Conservation (phyloP, 2,888 invertebrate genomes). For the Hydrotaea diabolus region DNA sequence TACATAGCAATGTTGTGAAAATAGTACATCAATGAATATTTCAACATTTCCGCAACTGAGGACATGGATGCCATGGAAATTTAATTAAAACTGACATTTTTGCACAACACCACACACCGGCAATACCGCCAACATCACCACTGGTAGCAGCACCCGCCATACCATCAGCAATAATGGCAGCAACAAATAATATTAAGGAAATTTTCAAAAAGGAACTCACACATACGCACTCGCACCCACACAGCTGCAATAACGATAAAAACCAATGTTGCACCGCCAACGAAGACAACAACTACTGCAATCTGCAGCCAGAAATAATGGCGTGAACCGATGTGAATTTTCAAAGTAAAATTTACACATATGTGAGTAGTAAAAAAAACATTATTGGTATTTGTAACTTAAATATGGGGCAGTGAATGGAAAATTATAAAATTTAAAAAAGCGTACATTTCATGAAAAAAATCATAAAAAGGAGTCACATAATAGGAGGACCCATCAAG, state of each 20-base stretch:
- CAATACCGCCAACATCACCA: neutral
- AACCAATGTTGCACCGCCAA: neutral
- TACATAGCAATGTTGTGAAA: constrained; percentile 64
- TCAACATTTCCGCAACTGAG: constrained; percentile 75
- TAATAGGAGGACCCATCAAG: too few relatives aligned
- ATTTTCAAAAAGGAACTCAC: constrained; percentile 1
- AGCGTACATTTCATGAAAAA: too few relatives aligned
- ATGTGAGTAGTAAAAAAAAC: neutral
- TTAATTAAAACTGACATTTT: constrained; percentile 76
- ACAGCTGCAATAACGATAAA: neutral
- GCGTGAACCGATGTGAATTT: constrained; percentile 1
- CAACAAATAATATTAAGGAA: constrained; percentile 60
- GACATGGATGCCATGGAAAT: constrained; percentile 74
- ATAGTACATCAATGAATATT: constrained; percentile 70
- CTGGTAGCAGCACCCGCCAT: neutral
- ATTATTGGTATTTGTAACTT: neutral
- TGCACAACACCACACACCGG: constrained; percentile 18
- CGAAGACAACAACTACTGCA: neutral
- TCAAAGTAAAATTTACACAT: constrained; percentile 7
- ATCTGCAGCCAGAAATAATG: neutral
- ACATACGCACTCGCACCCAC: neutral
- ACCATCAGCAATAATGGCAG: neutral
- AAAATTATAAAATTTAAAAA: neutral
- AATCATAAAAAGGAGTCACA: too few relatives aligned
- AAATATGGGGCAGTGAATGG: neutral